Percentiles rank a stretch among this genome's conserved stretches.
These are phyloP conservation scores for Atherinomorus stipes DNA, from an alignment of 2,113 vertebrate species.

Conservation along the genomic window DNA sequence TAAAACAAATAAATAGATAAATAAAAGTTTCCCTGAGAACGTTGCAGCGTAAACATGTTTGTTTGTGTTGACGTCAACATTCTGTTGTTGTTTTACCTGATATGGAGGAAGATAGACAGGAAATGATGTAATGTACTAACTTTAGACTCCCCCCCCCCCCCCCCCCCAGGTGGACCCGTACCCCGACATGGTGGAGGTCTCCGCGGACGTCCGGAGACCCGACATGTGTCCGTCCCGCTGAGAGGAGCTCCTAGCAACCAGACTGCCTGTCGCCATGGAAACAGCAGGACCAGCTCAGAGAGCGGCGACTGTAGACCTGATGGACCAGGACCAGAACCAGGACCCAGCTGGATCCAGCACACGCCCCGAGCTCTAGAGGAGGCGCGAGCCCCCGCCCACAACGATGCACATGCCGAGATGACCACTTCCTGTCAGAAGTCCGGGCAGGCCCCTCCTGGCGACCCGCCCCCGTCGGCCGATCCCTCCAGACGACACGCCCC, in stretches of 20 bases:
- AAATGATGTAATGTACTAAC: too few relatives aligned
- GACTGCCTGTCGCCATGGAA: slow-evolving; percentile 43
- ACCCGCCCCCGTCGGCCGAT: too few relatives aligned
- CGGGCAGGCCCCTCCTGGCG: too few relatives aligned
- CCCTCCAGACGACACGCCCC: too few relatives aligned
- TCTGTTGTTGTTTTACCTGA: too few relatives aligned
- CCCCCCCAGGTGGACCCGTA: slow-evolving; percentile 91
- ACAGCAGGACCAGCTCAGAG: slow-evolving; percentile 24
- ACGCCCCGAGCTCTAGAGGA: slow-evolving; percentile 34
- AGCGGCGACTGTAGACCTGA: slow-evolving; percentile 45
- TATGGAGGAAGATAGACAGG: too few relatives aligned
- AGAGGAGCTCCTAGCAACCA: slow-evolving; percentile 66
- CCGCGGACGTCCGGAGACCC: slow-evolving; percentile 78
- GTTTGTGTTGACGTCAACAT: too few relatives aligned
- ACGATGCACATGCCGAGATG: slow-evolving; percentile 71
- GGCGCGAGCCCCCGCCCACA: slow-evolving; percentile 19
- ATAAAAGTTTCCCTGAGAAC: too few relatives aligned
- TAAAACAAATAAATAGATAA: too few relatives aligned
- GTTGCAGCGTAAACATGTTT: too few relatives aligned
- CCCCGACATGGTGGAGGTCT: slow-evolving; percentile 87
- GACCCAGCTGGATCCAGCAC: slow-evolving; percentile 16
- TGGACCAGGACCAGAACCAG: slow-evolving; percentile 47
- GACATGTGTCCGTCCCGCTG: slow-evolving; percentile 92
- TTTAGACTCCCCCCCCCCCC: too few relatives aligned
- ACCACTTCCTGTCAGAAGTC: slow-evolving; percentile 58